Percentiles rank a stretch among this genome's conserved stretches.
Evolutionary conservation across 1,140 invertebrate genomes (phyloP).

Genomic region (Elymnias hypermnestra): DNA sequence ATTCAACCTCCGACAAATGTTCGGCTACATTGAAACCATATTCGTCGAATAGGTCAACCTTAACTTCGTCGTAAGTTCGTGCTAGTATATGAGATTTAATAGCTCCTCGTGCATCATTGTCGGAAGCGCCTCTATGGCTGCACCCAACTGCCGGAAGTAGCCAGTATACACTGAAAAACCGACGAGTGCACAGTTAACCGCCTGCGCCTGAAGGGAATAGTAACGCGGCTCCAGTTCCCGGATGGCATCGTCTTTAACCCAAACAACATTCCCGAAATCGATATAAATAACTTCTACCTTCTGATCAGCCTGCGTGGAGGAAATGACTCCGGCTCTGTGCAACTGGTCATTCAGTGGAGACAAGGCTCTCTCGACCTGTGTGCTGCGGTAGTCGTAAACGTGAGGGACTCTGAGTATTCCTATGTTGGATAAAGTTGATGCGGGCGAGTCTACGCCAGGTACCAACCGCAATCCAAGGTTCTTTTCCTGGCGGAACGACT

Average conservation of each 20-base stretch:
- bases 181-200: slow-evolving; percentile 36
- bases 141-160: slow-evolving; percentile 25
- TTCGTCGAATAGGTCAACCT: too few relatives aligned
- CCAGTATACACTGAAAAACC: slow-evolving; percentile 26
- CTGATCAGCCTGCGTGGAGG: slow-evolving; percentile 47
- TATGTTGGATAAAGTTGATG: too few relatives aligned
- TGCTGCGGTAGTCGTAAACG: too few relatives aligned
- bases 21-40: too few relatives aligned
- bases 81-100: too few relatives aligned
- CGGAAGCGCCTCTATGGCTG: slow-evolving; percentile 25
- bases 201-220: slow-evolving; percentile 39
- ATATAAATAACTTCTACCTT: slow-evolving; percentile 56
- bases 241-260: slow-evolving; percentile 45
- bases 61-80: too few relatives aligned
- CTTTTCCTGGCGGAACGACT: too few relatives aligned
- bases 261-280: slow-evolving; percentile 59
- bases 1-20: too few relatives aligned
- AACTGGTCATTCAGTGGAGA: slow-evolving; percentile 77
- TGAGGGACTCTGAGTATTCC: too few relatives aligned
- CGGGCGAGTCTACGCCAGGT: too few relatives aligned
- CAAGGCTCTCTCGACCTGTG: too few relatives aligned
- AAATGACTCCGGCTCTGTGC: slow-evolving; percentile 78
- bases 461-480: too few relatives aligned
- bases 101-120: slow-evolving; percentile 26
- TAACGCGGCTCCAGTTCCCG: slow-evolving; percentile 33